Evolutionary conservation across 2,113 vertebrate genomes (phyloP), one percentile per base, ranked within the genome.

Genomic region (Cheilinus undulatus): DNA sequence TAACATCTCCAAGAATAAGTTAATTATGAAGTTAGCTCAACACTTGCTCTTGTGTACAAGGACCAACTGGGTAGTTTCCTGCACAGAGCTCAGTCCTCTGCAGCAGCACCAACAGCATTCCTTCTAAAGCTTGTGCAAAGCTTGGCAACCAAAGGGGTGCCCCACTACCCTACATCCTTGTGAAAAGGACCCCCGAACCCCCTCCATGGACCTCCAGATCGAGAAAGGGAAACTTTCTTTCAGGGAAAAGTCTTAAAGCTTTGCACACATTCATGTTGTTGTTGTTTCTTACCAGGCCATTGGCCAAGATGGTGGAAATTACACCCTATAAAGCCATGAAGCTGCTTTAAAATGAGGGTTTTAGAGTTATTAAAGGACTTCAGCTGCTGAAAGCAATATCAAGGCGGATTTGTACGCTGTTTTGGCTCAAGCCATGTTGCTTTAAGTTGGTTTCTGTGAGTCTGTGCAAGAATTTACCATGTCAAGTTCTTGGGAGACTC

Each of bases 401-500:
- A 22, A 17, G 28, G 28, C 24, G 57, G 34, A 0, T 5, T 56
- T n/a, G 56, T 60, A 53, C n/a, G 19, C n/a, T 60, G 22, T 5
- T 22, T 34, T 34, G 12, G 34, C 28, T 63, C 2, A 40, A 26
- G 34, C 20, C 3, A 20, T 23, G 28, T 52, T 40, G 12, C 14
- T 43, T 30, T 3, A 10, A 3, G 4, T 34, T 30, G 15, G 28
- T 28, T 43, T 49, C 17, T 42, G 40, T 17, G 45, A 8, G 40
- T 23, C 15, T 54, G 64, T 14, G 43, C 10, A 13, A 58, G 54
- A 0, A 51, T 89, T 89, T 89, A 99, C 98, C 96, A 94, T 89
- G 46, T 98, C 97, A 32, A 97, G 89, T 66, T 99, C 97, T 92
- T 98, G 96, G 24, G 97, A 98, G 60, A 98, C 95, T 20, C 94